Percentiles rank a stretch among this genome's conserved stretches.
Evolutionary conservation across 2,888 invertebrate genomes (phyloP).

Genomic region (Zeuzera pyrina): DNA sequence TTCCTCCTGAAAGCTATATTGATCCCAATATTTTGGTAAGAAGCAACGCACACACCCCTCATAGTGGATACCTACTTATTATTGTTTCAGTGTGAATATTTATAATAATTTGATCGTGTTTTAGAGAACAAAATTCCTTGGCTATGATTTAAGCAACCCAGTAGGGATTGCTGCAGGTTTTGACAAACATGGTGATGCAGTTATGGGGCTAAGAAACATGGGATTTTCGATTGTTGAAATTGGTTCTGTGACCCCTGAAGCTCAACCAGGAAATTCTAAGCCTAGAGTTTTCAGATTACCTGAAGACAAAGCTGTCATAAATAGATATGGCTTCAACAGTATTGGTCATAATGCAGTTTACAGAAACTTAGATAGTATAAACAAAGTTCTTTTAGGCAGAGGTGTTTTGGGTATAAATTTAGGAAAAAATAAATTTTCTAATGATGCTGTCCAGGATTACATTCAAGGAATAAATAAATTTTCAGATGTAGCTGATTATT

Average conservation of each 20-base stretch:
- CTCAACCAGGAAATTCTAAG: slow-evolving; percentile 93
- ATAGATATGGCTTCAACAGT: slow-evolving; percentile 94
- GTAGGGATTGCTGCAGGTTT: slow-evolving; percentile 99
- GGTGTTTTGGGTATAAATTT: slow-evolving; percentile 93
- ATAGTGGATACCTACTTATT: too few relatives aligned
- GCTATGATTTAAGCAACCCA: slow-evolving; percentile 85
- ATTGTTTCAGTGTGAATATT: slow-evolving; percentile 3
- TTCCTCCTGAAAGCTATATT: slow-evolving; percentile 72
- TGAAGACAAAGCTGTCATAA: slow-evolving; percentile 92
- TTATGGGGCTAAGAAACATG: slow-evolving; percentile 83
- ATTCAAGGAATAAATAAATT: slow-evolving; percentile 88
- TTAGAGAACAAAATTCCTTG: slow-evolving; percentile 81
- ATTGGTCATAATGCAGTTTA: slow-evolving; percentile 88
- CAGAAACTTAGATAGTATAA: slow-evolving; percentile 74
- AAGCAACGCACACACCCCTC: slow-evolving; percentile 14
- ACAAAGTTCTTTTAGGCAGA: slow-evolving; percentile 61
- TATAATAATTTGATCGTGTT: slow-evolving; percentile 20
- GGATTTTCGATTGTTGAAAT: slow-evolving; percentile 98
- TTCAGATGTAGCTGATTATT: slow-evolving; percentile 89
- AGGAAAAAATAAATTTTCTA: slow-evolving; percentile 93
- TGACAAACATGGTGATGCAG: slow-evolving; percentile 96
- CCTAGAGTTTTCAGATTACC: slow-evolving; percentile 92
- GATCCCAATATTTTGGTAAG: slow-evolving; percentile 79
- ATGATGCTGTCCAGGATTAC: slow-evolving; percentile 85
- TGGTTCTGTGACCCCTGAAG: slow-evolving; percentile 94